Evolutionary conservation across 2,888 invertebrate genomes (phyloP).

Genomic region (Hydrotaea diabolus): DNA sequence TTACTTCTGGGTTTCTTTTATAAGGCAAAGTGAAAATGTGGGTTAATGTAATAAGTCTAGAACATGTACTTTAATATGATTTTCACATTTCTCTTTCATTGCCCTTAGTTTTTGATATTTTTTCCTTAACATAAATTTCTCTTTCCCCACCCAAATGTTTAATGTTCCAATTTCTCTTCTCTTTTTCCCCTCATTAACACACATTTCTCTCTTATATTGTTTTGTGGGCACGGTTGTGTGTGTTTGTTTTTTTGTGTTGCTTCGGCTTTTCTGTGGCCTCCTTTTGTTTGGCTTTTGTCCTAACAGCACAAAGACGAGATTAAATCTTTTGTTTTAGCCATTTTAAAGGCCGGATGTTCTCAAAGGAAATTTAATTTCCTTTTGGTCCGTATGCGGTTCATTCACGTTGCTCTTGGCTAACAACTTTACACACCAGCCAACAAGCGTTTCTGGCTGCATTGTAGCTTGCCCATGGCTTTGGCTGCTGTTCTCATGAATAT

Average conservation of each 20-base stretch:
- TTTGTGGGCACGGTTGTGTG: neutral
- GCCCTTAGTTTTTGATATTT: too few relatives aligned
- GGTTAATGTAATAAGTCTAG: too few relatives aligned
- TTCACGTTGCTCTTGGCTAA: neutral
- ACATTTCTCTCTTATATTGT: too few relatives aligned
- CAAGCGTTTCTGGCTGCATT: neutral
- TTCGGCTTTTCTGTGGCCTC: neutral
- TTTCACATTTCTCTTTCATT: too few relatives aligned
- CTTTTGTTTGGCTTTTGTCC: constrained; percentile 16
- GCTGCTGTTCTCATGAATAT: neutral
- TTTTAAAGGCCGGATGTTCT: constrained; percentile 50
- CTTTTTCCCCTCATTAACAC: neutral
- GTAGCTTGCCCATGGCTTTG: neutral
- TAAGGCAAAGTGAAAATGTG: too few relatives aligned
- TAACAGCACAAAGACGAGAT: constrained; percentile 42
- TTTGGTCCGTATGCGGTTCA: constrained; percentile 38
- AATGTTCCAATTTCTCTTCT: neutral
- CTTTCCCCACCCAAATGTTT: neutral
- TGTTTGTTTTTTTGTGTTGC: too few relatives aligned
- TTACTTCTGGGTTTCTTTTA: too few relatives aligned
- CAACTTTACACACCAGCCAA: neutral
- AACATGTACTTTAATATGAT: too few relatives aligned
- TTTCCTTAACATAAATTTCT: too few relatives aligned
- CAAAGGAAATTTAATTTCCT: constrained; percentile 66
- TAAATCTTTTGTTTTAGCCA: constrained; percentile 46